Evolutionary conservation across 2,113 vertebrate genomes (phyloP), one percentile per base, ranked within the genome.

Genomic region (Lasiurus borealis): DNA sequence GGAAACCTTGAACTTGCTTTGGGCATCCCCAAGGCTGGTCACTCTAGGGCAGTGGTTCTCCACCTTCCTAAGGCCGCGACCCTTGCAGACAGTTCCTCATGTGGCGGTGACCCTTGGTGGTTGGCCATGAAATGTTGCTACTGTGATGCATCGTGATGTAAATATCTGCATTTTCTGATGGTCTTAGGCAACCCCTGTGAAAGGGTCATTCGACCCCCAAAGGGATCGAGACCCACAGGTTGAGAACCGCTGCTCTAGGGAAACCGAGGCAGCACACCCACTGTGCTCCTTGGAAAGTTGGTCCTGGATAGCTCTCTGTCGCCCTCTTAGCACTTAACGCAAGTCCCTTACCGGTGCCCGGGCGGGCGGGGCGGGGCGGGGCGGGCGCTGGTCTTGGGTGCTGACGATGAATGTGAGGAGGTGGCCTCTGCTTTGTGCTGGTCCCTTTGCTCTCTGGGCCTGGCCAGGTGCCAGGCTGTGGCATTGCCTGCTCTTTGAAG

Each of bases 321-420:
- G 21, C 31, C 21, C 6, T 40, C 16, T 3, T 34, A 62, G 40
- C 4, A 1, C 69, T 68, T 31, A 12, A 9, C 0, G 6, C 15
- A 14, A 6, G 15, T 44, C 29, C 34, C 46, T 87, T 11, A 15
- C 18, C 29, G 50, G 31, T 11, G 4, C 73, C 9, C 1, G 1
- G 9, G 52, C 11, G 36, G 44, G 40, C 40, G 40, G 40, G 40
- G 40, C 40, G 40, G 40, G 40, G 40, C 40, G 40, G 40, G 40
- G 40, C 40, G 40, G 46, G 23, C 14, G 59, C 12, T 0, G 40
- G 14, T 40, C 12, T 27, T 3, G 0, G 13, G 72, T 31, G 50
- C 18, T 9, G 8, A 44, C 0, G 0, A 2, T 10, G 10, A 5
- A 4, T 3, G 16, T 76, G 80, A 21, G 78, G 14, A 64, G n/a